Base-by-base conservation (phyloP, 2,888 invertebrate genomes). In the Ochropleura leucogaster region DNA sequence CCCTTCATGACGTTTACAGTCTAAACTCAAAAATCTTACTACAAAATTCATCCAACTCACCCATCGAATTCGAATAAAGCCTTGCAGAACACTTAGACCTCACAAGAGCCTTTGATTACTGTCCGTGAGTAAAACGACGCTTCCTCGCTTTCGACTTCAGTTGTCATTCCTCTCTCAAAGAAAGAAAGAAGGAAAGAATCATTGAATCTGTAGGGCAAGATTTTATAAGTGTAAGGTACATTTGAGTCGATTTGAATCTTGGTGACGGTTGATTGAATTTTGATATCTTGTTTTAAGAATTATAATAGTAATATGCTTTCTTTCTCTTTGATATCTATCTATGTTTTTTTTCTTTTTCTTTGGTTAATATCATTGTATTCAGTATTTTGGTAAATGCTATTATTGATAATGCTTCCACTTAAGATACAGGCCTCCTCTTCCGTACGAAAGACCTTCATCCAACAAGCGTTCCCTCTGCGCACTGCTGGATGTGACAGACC, bases 81-180 rank as follows among this genome's bases (percentile, higher is more conserved):
- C 76, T 70, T 79, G 73, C 71, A 59, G 73, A 71, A 84, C 68
- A 84, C 81, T 84, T 72, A 74, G 55, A 83, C 46, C 68, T 66
- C 47, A 44, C 74, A 72, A 76, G 73, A 59, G 69, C 74, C 85
- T 85, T 83, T 82, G 83, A 83, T 82, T 78, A 82, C 82, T 49
- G 42, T 44, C 83, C 78, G 78, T 83, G 55, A 85, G 82, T 85
- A 82, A 82, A 72, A 67, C 69, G 82, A 59, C 74, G 82, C 72
- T 83, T 77, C 78, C 82, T 84, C 69, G 63, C 85, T 75, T 72
- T 75, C 57, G 66, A 76, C 85, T 72, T 75, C 82, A 82, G 81
- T 84, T 69, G 67, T 75, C 72, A 69, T 83, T 68, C 60, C 69
- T 70, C 49, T 42, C 20, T 73, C 80, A 60, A 67, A 73, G 80